Evolutionary conservation across 2,888 invertebrate species (phyloP), one percentile per base, ranked within the genome.

Genomic region (Oscheius sp.): DNA sequence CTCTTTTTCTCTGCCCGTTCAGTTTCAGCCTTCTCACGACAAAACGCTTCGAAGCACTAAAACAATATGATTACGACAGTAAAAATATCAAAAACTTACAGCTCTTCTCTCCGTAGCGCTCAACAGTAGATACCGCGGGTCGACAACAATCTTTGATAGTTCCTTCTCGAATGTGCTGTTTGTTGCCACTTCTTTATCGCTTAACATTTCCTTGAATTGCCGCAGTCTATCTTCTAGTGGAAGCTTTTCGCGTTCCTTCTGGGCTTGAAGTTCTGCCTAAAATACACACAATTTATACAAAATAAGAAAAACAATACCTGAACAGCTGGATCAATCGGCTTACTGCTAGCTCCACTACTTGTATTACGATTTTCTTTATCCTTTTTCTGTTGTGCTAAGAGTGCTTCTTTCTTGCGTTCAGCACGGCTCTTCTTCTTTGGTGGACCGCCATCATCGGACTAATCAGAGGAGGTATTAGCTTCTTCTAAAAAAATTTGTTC

Each of bases 111-210:
- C 99, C 91, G 95, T 95, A 1, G 95, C 95, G 64, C 95, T 95
- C 80, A 99, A 91, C 88, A 99, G 92, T 84, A 99, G 92, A 89
- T 99, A 99, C 2, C 99, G 92, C 16, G 94, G 93, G 91, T 99
- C 99, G 91, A 98, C 99, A 2, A 99, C 98, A 88, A 99, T 99
- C 92, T 99, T 99, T 91, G 98, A 97, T 82, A 99, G 92, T 89
- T 99, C 99, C 90, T 99, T 99, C 91, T 99, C 98, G 97, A 99
- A 99, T 0, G 98, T 98, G 89, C 95, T 95, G 91, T 97, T 98
- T 72, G 98, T 98, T 63, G 96, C 96, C 23, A 95, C 78, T 1
- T 71, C 75, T 91, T 96, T 97, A 90, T 99, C 98, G 69, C 93
- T 93, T 85, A 99, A 92, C 95, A 99, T 95, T 89, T 95, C 95